phyloP scores from a whole-genome alignment of 2,888 invertebrate species.

The Eulithis testata region DNA sequence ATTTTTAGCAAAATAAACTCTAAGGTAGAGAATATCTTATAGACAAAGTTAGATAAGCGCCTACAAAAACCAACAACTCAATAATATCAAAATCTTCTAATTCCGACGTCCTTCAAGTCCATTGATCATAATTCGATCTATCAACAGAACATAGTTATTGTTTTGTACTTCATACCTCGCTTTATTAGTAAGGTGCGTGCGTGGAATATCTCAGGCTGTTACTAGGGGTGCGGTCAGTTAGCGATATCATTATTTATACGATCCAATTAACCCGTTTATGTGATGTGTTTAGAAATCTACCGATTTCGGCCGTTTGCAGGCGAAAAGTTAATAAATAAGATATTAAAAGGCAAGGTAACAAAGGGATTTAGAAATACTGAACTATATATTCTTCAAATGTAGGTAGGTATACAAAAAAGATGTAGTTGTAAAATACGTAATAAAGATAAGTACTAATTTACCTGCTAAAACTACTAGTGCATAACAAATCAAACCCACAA shows the following conservation, averaged over 20 bases:
- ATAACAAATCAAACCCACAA: constrained; percentile 40
- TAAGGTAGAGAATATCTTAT: too few species aligned
- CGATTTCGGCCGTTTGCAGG: constrained; percentile 16
- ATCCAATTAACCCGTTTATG: constrained; percentile 65
- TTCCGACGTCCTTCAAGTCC: constrained; percentile 32
- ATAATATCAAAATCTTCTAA: not conserved
- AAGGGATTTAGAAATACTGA: too few species aligned
- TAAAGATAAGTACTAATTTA: too few species aligned
- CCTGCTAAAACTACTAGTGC: constrained; percentile 46
- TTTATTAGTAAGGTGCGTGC: constrained; percentile 77
- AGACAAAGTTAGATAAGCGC: too few species aligned
- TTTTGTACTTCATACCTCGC: constrained; percentile 71
- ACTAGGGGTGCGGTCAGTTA: constrained; percentile 49
- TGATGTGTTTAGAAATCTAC: constrained; percentile 40
- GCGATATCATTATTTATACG: constrained; percentile 62
- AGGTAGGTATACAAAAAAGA: too few species aligned
- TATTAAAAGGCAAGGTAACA: not conserved
- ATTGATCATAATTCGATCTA: constrained; percentile 54
- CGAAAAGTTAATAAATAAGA: not conserved
- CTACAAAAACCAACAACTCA: not conserved
- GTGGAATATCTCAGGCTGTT: constrained; percentile 60
- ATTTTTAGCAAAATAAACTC: too few species aligned
- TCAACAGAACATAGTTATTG: constrained; percentile 54
- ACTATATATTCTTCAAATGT: too few species aligned
- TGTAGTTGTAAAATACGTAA: too few species aligned